These are phyloP conservation scores for Athene cunicularia DNA, from an alignment of 2,113 vertebrate species.

Conservation along the genomic window DNA sequence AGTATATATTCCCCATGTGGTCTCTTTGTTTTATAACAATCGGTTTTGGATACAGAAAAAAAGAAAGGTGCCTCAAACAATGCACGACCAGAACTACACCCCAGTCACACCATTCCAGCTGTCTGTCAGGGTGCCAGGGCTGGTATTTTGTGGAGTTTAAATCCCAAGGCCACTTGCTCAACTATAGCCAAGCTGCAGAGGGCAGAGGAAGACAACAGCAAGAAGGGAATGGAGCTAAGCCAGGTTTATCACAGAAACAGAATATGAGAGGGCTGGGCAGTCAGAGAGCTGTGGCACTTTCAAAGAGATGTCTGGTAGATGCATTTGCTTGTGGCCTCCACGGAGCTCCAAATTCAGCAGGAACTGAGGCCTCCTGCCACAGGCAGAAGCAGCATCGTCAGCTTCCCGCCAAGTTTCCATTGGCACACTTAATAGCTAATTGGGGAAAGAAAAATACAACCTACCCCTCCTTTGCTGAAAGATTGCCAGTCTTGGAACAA, in stretches of 20 bases:
- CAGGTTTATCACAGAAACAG: background rate
- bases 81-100: background rate
- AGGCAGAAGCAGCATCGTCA: conserved; percentile 23
- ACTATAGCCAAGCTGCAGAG: background rate
- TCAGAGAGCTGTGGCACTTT: background rate
- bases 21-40: background rate
- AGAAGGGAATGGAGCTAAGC: background rate
- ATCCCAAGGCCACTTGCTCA: background rate
- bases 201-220: background rate
- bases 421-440: conserved; percentile 51
- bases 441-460: conserved; percentile 60
- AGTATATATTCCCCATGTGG: background rate
- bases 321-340: background rate
- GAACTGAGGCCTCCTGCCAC: background rate
- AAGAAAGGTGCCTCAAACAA: background rate
- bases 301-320: background rate
- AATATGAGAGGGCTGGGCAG: background rate
- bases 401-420: conserved; percentile 61
- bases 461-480: conserved; percentile 41
- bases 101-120: background rate
- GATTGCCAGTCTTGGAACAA: conserved; percentile 41
- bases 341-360: background rate
- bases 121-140: background rate
- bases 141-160: background rate
- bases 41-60: background rate